phyloP scores from a whole-genome alignment of 2,113 vertebrate genomes.

The Crotalus tigris region DNA sequence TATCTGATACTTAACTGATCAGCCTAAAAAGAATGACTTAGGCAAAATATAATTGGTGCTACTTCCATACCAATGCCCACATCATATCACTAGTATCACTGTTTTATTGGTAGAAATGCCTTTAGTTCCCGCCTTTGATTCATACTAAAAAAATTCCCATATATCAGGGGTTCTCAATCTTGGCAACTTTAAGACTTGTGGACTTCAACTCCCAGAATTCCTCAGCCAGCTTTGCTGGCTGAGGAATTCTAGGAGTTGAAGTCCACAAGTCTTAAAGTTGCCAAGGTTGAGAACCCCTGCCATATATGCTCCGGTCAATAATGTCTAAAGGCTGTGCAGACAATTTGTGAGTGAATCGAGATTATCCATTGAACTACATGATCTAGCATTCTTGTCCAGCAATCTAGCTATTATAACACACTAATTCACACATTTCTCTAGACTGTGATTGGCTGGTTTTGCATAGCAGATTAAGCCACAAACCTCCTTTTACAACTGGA shows the following conservation, averaged over 20 bases:
- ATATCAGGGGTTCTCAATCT: too few relatives aligned
- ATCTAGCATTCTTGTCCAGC: neutral
- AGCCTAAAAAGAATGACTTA: neutral
- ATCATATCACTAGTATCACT: neutral
- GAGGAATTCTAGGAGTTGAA: too few relatives aligned
- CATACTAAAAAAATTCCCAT: neutral
- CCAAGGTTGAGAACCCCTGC: too few relatives aligned
- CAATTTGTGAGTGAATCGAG: neutral
- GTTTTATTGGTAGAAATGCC: neutral
- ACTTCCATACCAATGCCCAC: neutral
- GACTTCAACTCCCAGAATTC: too few relatives aligned
- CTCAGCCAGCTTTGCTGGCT: too few relatives aligned
- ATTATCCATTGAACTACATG: neutral
- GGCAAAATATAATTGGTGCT: neutral
- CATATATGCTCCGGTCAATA: neutral
- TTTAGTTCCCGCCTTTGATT: neutral
- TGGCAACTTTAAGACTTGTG: too few relatives aligned
- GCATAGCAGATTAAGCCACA: neutral
- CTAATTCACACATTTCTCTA: neutral
- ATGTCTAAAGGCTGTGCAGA: neutral
- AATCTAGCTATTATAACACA: neutral
- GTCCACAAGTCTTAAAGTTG: too few relatives aligned
- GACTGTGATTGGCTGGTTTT: neutral
- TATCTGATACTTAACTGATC: neutral
- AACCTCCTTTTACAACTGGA: neutral